These are phyloP conservation scores for Brotula barbata DNA, from an alignment of 2,797 vertebrate genomes.

Conservation along the genomic window DNA sequence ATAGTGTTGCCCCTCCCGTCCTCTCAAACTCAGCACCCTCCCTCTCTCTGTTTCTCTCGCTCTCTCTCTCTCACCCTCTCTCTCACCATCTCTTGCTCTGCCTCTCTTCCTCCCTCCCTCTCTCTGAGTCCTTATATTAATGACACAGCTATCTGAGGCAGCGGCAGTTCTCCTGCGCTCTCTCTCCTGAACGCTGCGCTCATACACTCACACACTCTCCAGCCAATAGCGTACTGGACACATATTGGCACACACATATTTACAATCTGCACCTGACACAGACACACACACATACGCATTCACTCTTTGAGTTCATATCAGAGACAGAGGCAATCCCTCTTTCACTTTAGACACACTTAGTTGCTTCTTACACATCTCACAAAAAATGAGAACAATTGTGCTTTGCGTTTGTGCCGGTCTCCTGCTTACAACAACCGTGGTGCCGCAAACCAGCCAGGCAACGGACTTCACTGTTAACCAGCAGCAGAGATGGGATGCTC, in stretches of 20 bases:
- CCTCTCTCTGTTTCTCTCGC: conserved; percentile 35
- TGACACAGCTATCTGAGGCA: conserved; percentile 82
- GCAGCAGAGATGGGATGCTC: conserved; percentile 68
- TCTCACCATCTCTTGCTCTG: conserved; percentile 44
- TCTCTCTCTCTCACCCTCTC: conserved; percentile 24
- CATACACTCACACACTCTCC: conserved; percentile 32
- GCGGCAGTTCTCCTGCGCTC: conserved; percentile 77
- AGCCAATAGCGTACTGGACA: conserved; percentile 52
- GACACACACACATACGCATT: conserved; percentile 10
- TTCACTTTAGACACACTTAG: conserved; percentile 32
- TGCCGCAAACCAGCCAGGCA: conserved; percentile 43
- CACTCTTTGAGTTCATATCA: conserved; percentile 28
- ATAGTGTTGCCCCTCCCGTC: conserved; percentile 74
- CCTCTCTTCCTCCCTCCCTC: conserved; percentile 51
- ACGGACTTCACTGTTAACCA: conserved; percentile 57
- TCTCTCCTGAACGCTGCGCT: conserved; percentile 73
- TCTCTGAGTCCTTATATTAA: conserved; percentile 81
- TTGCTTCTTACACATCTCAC: conserved; percentile 33
- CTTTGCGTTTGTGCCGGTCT: conserved; percentile 72
- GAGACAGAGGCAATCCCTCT: conserved; percentile 21
- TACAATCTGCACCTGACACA: conserved; percentile 27
- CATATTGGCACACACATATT: conserved; percentile 29
- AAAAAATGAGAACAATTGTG: conserved; percentile 81
- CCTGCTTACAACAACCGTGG: conserved; percentile 71
- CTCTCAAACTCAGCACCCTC: conserved; percentile 54